phyloP scores from a whole-genome alignment of 2,113 vertebrate species.

The Gallinago undulata region DNA sequence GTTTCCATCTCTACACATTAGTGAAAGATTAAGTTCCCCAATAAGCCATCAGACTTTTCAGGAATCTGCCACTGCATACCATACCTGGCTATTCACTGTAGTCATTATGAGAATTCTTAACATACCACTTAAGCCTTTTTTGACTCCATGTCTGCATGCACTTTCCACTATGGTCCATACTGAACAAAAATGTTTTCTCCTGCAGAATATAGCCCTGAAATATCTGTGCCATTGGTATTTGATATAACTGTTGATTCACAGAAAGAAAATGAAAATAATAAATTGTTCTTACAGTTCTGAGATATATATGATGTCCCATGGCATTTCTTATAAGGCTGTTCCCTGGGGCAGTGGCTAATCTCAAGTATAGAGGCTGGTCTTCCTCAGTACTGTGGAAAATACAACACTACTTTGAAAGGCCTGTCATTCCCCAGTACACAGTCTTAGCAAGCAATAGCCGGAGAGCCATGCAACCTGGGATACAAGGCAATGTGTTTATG shows the following conservation, averaged over 20 bases:
- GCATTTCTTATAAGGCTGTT: not conserved
- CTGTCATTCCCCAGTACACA: not conserved
- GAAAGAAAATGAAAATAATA: not conserved
- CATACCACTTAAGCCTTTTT: not conserved
- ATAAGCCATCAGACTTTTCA: not conserved
- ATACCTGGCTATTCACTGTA: not conserved
- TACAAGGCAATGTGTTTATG: not conserved
- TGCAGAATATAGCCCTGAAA: not conserved
- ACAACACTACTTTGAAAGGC: not conserved
- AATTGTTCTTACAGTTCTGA: not conserved
- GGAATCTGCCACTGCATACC: fast-evolving
- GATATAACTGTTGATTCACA: not conserved
- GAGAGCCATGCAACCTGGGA: not conserved
- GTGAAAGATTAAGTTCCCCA: not conserved
- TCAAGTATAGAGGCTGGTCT: not conserved
- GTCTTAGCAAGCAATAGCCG: not conserved
- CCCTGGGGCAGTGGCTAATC: not conserved
- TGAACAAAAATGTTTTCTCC: not conserved
- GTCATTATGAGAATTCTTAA: not conserved
- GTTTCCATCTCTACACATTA: not conserved
- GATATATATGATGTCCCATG: not conserved
- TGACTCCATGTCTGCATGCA: not conserved
- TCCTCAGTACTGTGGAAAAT: not conserved
- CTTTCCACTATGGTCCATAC: not conserved
- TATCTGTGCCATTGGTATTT: not conserved